Evolutionary conservation across 2,113 vertebrate genomes (phyloP).

Genomic region (Spea multiplicata): DNA sequence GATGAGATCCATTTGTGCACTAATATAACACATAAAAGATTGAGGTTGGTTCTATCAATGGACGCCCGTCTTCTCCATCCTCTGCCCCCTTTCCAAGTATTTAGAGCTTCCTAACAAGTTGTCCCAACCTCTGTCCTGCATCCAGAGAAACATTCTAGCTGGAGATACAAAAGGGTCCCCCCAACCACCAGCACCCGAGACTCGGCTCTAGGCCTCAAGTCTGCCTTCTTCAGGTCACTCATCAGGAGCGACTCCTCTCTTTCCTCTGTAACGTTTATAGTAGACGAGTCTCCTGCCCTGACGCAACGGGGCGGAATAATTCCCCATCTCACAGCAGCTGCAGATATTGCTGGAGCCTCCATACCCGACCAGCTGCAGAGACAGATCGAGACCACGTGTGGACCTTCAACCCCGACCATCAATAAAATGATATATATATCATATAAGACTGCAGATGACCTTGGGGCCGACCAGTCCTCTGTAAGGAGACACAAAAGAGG

Average conservation of each 20-base stretch:
- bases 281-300: neutral
- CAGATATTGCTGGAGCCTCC: conserved; percentile 61
- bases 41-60: no score
- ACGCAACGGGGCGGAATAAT: conserved; percentile 35
- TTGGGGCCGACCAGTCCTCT: conserved; percentile 25
- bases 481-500: neutral
- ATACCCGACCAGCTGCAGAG: conserved; percentile 61
- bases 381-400: neutral
- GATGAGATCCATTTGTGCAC: no score
- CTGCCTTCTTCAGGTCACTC: neutral
- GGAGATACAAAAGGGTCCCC: no score
- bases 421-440: conserved; percentile 26
- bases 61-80: no score
- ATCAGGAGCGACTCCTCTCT: neutral
- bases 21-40: no score
- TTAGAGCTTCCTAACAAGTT: no score
- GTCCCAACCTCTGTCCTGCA: no score
- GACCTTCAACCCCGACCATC: no score
- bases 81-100: no score
- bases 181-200: no score
- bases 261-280: neutral
- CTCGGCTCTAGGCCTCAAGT: no score
- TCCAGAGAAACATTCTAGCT: no score
- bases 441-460: conserved; percentile 46
- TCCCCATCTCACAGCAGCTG: conserved; percentile 54